These are phyloP conservation scores for Caprella mutica DNA, from an alignment of 2,888 invertebrate genomes.

Conservation along the genomic window DNA sequence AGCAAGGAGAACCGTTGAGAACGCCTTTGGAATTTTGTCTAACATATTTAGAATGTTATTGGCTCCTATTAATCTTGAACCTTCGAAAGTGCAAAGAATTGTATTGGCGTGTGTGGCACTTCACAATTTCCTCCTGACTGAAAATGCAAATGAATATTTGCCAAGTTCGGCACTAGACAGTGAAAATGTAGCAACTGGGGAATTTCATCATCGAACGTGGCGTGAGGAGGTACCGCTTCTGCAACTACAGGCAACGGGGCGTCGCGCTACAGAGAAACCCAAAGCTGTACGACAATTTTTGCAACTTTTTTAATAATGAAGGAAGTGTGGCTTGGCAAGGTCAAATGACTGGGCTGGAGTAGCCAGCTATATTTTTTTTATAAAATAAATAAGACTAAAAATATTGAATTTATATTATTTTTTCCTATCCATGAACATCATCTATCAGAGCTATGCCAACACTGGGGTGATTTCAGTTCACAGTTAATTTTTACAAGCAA, in stretches of 20 bases:
- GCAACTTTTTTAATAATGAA: background rate
- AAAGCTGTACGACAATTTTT: background rate
- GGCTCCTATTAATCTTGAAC: background rate
- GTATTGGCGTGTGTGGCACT: background rate
- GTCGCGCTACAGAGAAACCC: background rate
- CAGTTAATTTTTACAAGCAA: too few relatives aligned
- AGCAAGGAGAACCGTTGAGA: constrained; percentile 13
- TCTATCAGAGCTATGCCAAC: too few relatives aligned
- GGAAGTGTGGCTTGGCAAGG: background rate
- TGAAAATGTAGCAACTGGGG: background rate
- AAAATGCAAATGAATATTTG: background rate
- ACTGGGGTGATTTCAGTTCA: too few relatives aligned
- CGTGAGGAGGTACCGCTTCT: background rate
- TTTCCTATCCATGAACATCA: too few relatives aligned
- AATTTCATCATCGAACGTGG: background rate
- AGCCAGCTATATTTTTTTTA: too few relatives aligned
- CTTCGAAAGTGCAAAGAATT: background rate
- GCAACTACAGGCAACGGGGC: background rate
- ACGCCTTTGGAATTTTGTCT: constrained; percentile 23
- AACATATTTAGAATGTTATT: constrained; percentile 12
- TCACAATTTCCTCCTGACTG: background rate
- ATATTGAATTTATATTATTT: too few relatives aligned
- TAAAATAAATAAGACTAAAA: too few relatives aligned
- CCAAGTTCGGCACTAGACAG: background rate
- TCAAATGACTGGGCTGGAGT: too few relatives aligned